These are phyloP conservation scores for Tetragonula clypearis DNA, from an alignment of 1,140 invertebrate genomes.

Conservation along the genomic window DNA sequence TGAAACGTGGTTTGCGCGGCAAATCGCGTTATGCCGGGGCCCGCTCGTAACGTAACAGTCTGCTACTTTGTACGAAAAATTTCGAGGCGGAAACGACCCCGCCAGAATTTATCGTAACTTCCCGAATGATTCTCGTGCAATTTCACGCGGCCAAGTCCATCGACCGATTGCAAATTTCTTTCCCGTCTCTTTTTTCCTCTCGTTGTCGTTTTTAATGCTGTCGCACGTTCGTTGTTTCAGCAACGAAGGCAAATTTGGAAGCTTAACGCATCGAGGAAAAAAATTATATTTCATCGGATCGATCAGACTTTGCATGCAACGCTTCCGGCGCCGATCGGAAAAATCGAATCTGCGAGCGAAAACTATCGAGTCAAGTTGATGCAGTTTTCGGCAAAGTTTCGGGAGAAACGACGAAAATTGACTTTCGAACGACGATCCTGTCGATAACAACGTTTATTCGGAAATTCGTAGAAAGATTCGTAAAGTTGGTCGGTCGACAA, in stretches of 20 bases:
- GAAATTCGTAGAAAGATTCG: too few relatives aligned
- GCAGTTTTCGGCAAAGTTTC: too few relatives aligned
- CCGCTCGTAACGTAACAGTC: background rate
- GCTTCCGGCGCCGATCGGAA: too few relatives aligned
- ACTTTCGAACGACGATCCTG: too few relatives aligned
- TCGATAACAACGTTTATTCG: too few relatives aligned
- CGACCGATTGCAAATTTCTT: slow-evolving; percentile 2
- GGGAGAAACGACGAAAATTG: too few relatives aligned
- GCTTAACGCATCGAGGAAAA: background rate
- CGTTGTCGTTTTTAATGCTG: background rate
- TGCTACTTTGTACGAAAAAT: background rate
- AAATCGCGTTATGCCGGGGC: background rate
- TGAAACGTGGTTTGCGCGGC: background rate
- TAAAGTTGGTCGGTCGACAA: too few relatives aligned
- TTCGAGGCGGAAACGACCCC: background rate
- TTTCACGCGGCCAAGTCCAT: background rate
- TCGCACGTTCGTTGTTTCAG: background rate
- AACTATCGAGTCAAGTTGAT: too few relatives aligned
- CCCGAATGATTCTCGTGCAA: background rate
- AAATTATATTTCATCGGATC: background rate
- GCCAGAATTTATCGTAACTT: slow-evolving; percentile 18
- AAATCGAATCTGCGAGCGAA: too few relatives aligned
- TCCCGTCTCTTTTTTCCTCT: too few relatives aligned
- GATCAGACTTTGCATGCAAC: background rate
- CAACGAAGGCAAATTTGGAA: background rate